Conservation (phyloP, 1,140 invertebrate genomes). For the Asbolus verrucosus region DNA sequence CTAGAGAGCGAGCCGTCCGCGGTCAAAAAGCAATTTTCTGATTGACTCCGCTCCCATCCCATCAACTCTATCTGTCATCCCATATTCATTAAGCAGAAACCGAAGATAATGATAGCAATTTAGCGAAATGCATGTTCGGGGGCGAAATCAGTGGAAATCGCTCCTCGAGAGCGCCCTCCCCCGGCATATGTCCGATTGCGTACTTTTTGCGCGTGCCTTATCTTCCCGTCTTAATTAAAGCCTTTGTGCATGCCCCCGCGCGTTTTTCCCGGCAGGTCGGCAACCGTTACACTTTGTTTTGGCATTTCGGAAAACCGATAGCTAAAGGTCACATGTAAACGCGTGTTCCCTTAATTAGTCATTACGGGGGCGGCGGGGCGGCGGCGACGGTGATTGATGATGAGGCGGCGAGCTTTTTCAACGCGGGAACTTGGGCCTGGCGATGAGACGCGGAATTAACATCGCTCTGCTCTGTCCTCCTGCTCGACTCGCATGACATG, state of each 20-base stretch:
- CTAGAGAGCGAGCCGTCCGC: too few species aligned
- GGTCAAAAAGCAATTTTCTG: constrained; percentile 34
- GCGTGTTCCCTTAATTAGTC: constrained; percentile 50
- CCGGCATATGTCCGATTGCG: constrained; percentile 56
- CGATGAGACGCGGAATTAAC: constrained; percentile 55
- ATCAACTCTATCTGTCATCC: constrained; percentile 1
- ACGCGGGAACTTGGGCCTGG: constrained; percentile 36
- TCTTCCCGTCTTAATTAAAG: constrained; percentile 59
- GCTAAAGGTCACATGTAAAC: constrained; percentile 46
- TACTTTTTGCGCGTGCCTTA: constrained; percentile 59
- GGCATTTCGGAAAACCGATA: constrained; percentile 40
- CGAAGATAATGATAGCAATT: constrained; percentile 46
- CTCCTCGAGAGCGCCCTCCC: constrained; percentile 26
- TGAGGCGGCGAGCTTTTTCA: constrained; percentile 45
- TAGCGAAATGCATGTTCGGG: constrained; percentile 40
- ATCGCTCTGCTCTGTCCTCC: constrained; percentile 48
- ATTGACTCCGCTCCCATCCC: constrained; percentile 6
- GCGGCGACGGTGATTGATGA: constrained; percentile 41
- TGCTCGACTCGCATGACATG: constrained; percentile 55
- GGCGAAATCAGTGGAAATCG: constrained; percentile 44
- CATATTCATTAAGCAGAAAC: constrained; percentile 45
- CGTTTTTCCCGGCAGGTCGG: constrained; percentile 1
- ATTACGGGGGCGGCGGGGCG: constrained; percentile 41
- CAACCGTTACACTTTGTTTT: constrained; percentile 40
- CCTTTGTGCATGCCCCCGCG: constrained; percentile 54